Conservation (phyloP, 2,113 vertebrate genomes). For the cat (Felis catus) region F.catus_Fca126_mat1.0 CM031424.1:66102001-66102500, state of each 20-base stretch:
- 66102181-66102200: background rate
- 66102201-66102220: background rate
- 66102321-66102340: background rate
- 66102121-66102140: background rate
- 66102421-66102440: background rate
- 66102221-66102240: background rate
- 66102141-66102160: background rate
- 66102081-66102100: background rate
- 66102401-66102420: background rate
- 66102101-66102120: background rate
- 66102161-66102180: background rate
- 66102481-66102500: background rate
- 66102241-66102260: background rate
- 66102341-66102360: background rate
- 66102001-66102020: background rate
- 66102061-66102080: background rate
- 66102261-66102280: background rate
- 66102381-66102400: background rate
- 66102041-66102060: background rate
- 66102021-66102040: conserved; percentile 27
- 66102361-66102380: background rate
- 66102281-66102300: background rate
- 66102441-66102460: background rate
- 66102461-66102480: background rate
- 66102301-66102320: background rate